Conservation (phyloP, 2,888 invertebrate genomes). For the Melikaiella ostensackeni region DNA sequence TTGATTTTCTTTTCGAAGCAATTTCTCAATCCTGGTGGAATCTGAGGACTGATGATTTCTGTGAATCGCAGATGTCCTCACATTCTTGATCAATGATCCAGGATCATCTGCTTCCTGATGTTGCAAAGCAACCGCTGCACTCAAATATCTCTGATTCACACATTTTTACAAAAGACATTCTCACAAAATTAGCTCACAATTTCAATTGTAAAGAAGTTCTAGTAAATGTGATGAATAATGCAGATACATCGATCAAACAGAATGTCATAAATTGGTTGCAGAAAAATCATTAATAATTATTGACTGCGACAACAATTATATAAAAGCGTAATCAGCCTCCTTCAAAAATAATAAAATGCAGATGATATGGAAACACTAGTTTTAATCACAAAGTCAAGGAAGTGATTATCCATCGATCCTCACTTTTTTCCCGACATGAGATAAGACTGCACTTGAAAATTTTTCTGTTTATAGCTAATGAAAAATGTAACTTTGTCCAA, state of each 20-base stretch:
- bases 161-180: background rate
- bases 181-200: background rate
- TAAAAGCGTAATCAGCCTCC: background rate
- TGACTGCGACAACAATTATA: constrained; percentile 5
- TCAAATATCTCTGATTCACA: constrained; percentile 22
- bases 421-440: background rate
- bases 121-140: background rate
- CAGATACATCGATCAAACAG: background rate
- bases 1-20: constrained; percentile 20
- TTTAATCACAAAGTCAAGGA: constrained; percentile 25
- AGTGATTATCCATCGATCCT: constrained; percentile 8
- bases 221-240: background rate
- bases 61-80: constrained; percentile 61
- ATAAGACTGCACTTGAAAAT: constrained; percentile 37
- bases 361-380: constrained; percentile 36
- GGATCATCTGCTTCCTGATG: constrained; percentile 49
- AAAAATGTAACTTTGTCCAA: constrained; percentile 12
- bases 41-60: constrained; percentile 61
- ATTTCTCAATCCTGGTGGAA: constrained; percentile 62
- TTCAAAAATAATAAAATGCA: constrained; percentile 34
- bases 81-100: constrained; percentile 69
- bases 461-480: constrained; percentile 7
- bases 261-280: background rate
- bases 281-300: background rate
- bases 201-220: background rate